Base-by-base conservation (phyloP, 1,140 invertebrate genomes). In the Solenopsis fugax region DNA sequence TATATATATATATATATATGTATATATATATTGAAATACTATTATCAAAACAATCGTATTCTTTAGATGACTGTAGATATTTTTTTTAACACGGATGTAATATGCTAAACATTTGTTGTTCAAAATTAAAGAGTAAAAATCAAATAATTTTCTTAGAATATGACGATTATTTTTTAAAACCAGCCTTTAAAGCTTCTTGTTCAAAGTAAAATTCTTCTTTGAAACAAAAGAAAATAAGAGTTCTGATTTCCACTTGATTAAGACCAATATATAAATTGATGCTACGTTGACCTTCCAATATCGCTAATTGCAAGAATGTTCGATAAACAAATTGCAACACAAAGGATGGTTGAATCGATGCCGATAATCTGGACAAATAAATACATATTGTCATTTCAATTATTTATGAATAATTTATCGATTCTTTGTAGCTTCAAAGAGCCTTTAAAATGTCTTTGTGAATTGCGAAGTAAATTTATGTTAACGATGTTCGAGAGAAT, bases 371-470 rank as follows among this genome's bases (percentile, higher is more conserved):
- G 69, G 29, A 45, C 21, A 58, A 71, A 71, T 71, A 71, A 58
- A 48, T 54, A 60, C 29, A 52, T 71, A 71, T 56, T 37, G 21
- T 56, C 37, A 34, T 12, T 52, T 81, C 64, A 18, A 54, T 69
- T 58, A 64, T 81, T 81, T 81, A 71, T 81, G 78, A 81, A 81
- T 81, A 69, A 81, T 81, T 81, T 81, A 81, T 71, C 37, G 21
- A 71, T 58, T 37, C 64, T 48, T 58, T 56, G 16, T 37, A 64
- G 4, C 16, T 64, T 64, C 24, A 65, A 81, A 81, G 52, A 16
- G 37, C n/a, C 6, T 78, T 56, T 34, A 18, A 52, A 81, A n/a
- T 21, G 48, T 69, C 62, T 69, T 18, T 41, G 62, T 41, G 37
- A 81, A 69, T 81, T 45, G 37, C 37, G 4, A 56, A 71, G 65